A percentile compares a stretch with the other conserved stretches of the same genome.
phyloP scores from a whole-genome alignment of 2,888 invertebrate genomes.

The Caradrina clavipalpis region DNA sequence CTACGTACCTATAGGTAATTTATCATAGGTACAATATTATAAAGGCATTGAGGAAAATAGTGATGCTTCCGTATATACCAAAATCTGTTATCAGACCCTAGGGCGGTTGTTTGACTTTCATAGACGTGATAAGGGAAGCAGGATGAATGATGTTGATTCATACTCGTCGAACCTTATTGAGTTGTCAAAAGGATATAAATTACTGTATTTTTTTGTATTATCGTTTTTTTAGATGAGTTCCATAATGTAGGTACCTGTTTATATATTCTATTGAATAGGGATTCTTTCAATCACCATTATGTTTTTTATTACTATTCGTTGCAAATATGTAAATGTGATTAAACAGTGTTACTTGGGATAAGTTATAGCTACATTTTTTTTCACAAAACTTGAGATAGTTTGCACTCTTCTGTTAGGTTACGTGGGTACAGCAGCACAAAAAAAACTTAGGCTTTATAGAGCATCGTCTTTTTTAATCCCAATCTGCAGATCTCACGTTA shows the following conservation, averaged over 20 bases:
- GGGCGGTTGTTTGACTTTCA: constrained; percentile 41
- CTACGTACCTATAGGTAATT: neutral
- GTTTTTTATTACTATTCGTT: too few species aligned
- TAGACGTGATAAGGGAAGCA: constrained; percentile 9
- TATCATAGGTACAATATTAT: neutral
- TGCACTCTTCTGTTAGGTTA: too few species aligned
- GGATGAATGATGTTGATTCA: constrained; percentile 39
- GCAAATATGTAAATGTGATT: neutral
- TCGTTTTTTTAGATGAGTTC: neutral
- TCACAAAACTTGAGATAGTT: too few species aligned
- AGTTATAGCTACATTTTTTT: too few species aligned
- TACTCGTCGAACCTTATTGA: constrained; percentile 24
- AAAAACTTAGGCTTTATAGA: too few species aligned
- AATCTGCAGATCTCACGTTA: too few species aligned
- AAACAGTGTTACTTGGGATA: too few species aligned
- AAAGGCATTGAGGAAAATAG: constrained; percentile 24
- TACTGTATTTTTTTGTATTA: constrained; percentile 11
- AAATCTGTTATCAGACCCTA: constrained; percentile 40
- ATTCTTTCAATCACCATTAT: neutral
- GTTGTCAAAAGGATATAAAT: constrained; percentile 20
- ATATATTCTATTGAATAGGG: neutral
- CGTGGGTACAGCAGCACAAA: too few species aligned
- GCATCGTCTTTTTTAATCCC: too few species aligned
- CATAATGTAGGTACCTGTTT: neutral
- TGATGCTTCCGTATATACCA: neutral